These are phyloP conservation scores for Pteria penguin DNA, from an alignment of 2,888 invertebrate genomes.

Conservation along the genomic window DNA sequence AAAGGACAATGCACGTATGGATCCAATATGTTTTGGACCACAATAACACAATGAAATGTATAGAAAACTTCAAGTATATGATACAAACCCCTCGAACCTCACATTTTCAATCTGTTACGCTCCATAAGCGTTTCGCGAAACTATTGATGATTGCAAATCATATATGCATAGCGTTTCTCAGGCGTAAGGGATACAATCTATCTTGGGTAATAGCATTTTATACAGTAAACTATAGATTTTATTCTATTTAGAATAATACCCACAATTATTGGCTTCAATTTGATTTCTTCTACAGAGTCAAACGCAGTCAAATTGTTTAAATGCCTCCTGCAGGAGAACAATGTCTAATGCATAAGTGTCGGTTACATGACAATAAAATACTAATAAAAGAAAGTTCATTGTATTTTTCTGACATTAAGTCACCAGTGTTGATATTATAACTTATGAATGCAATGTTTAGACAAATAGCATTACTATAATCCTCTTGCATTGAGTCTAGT, in stretches of 20 bases:
- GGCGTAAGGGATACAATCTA: background rate
- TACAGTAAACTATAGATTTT: background rate
- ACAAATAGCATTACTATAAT: conserved; percentile 13
- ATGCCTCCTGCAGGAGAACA: too few relatives aligned
- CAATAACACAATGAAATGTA: too few relatives aligned
- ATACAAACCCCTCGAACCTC: background rate
- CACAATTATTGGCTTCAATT: too few relatives aligned
- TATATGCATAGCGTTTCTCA: background rate
- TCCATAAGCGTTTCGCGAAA: background rate
- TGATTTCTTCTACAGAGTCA: too few relatives aligned
- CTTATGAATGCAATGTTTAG: background rate
- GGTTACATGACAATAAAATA: too few relatives aligned
- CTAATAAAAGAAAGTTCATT: too few relatives aligned
- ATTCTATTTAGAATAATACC: too few relatives aligned
- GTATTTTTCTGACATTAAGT: background rate
- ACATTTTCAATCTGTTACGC: background rate
- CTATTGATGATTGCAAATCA: background rate
- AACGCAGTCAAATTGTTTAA: too few relatives aligned
- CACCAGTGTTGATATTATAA: background rate
- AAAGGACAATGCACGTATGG: too few relatives aligned
- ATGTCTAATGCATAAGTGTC: too few relatives aligned
- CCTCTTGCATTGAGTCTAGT: conserved; percentile 23
- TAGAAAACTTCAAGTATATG: too few relatives aligned
- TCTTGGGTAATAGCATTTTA: background rate
- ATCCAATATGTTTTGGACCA: too few relatives aligned